Base-by-base conservation (phyloP, 1,140 invertebrate genomes). In the Listronotus oregonensis region DNA sequence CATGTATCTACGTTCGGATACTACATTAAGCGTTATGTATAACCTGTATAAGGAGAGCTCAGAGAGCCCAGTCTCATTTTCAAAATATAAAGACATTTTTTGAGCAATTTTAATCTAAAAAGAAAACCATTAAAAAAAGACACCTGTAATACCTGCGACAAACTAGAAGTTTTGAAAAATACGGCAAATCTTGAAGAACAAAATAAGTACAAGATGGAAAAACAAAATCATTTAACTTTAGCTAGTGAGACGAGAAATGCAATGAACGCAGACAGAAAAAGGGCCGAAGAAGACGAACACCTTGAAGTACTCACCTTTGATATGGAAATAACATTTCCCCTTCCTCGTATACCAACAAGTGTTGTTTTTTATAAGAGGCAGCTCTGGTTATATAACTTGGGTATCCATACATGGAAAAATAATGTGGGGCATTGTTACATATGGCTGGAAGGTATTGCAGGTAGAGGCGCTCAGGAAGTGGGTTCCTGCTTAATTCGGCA, bases 71-170 rank as follows among this genome's bases (percentile, higher is more conserved):
- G 14, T 51, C 57, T 18, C 44, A 32, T 18, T 56, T 64, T 47
- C 40, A 15, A 46, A 44, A 46, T 57, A 64, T 32, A 64, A 56
- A 47, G 17, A 56, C 11, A n/a, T n/a, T n/a, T n/a, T n/a, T n/a
- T n/a, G n/a, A n/a, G n/a, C n/a, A n/a, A n/a, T n/a, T n/a, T 57
- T 27, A 64, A 58, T 37, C 40, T 57, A 37, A 64, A 44, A 58
- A 57, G 21, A 14, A 64, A 64, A 55, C 10, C 34, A 14, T 40
- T 42, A 15, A 66, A 66, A 42, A 66, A 66, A 27, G 64, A 59
- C 32, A 66, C 44, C 4, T 66, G 56, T 42, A 60, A n/a, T n/a
- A n/a, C 17, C 17, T 60, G 55, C 34, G 46, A 58, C 8, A 66
- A 42, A 50, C 15, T 66, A 15, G 37, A 66, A 27, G n/a, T n/a